Evolutionary conservation across 2,113 vertebrate genomes (phyloP), one percentile per base, ranked within the genome.

Genomic region (Microcebus griseorufus): DNA sequence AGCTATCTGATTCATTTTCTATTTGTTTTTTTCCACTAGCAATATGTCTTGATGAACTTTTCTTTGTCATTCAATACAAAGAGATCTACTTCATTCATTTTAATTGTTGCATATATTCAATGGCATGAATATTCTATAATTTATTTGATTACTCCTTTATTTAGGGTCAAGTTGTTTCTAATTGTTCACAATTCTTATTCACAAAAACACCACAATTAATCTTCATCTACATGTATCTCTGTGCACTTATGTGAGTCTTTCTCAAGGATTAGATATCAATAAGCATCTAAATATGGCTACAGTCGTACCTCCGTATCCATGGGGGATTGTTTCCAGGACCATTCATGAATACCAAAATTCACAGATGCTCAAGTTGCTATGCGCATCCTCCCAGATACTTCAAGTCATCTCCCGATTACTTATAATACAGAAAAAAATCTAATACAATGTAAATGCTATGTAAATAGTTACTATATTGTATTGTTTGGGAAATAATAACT

Each of bases 51-150:
- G 34, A 5, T 82, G 17, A 82, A 42, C 34, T 94, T 67, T 67
- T 51, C 75, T 93, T 42, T 79, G 32, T 76, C 39, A 93, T 17
- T 20, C 27, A 32, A 1, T 83, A 69, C 48, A 85, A 93, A 93
- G 6, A 91, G 39, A 32, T 64, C 16, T 60, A 48, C 22, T 95
- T 96, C 53, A 87, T 89, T 96, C 14, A 94, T 96, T 84, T 75
- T 78, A 94, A 82, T 22, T 78, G 39, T 7, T 88, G 1, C 37
- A 42, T 93, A 65, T 64, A 82, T 32, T 51, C 9, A 42, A 25
- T 64, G 37, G 10, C 42, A 65, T 80, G 16, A 82, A 82, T 94
- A 53, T 72, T 78, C 58, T 48, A 85, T 81, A 73, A 91, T 42
- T 70, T 87, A 65, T 60, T 85, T 79, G 65, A 13, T 62, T 62